Evolutionary conservation across 2,113 vertebrate species (phyloP).

Genomic region (Ivindomyrus marchei): DNA sequence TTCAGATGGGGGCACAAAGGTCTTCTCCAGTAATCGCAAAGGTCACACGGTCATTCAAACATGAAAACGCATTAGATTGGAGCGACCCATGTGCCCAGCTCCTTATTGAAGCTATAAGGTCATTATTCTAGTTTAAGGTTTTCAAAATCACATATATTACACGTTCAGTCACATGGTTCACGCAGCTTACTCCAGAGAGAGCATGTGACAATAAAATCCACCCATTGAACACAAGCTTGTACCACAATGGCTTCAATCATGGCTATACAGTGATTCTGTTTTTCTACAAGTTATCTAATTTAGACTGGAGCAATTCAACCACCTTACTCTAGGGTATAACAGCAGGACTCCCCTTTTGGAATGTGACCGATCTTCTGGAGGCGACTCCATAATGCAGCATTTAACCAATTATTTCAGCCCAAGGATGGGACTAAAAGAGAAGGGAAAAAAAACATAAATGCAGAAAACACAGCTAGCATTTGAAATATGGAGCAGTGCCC

Average conservation of each 20-base stretch:
- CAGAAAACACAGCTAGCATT: background rate
- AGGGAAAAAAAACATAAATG: background rate
- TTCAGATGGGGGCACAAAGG: slow-evolving; percentile 48
- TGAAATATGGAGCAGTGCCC: background rate
- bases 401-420: background rate
- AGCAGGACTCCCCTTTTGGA: background rate
- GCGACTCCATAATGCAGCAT: background rate
- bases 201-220: background rate
- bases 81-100: slow-evolving; percentile 24
- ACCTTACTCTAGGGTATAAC: background rate
- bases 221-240: background rate
- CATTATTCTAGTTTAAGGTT: slow-evolving; percentile 4
- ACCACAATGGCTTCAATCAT: background rate
- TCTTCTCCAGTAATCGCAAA: slow-evolving; percentile 58
- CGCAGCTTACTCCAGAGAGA: background rate
- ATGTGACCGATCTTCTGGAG: background rate
- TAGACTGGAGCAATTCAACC: background rate
- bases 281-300: background rate
- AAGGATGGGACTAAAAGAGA: background rate
- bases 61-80: slow-evolving; percentile 50
- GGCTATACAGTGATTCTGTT: background rate
- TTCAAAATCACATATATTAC: background rate
- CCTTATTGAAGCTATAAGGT: background rate
- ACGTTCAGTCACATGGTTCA: background rate
- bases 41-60: slow-evolving; percentile 54